Conservation (phyloP, 2,113 vertebrate genomes). For the Campylomormyrus numenius region DNA sequence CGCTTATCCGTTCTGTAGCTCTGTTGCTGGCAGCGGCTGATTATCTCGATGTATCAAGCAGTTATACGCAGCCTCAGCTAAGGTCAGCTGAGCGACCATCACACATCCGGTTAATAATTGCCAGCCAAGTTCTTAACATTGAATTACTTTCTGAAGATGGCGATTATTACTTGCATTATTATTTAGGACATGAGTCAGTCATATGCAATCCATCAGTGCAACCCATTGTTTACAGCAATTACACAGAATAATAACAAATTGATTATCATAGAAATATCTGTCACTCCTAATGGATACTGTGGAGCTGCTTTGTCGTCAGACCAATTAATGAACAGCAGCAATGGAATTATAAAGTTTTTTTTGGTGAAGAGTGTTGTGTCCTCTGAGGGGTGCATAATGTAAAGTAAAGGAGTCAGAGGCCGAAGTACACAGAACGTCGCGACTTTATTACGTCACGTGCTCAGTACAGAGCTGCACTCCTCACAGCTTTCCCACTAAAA, state of each 20-base stretch:
- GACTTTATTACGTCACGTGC: too few species aligned
- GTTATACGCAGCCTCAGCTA: background rate
- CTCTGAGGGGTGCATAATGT: too few species aligned
- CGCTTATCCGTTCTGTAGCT: background rate
- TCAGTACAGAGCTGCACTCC: too few species aligned
- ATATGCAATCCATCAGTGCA: background rate
- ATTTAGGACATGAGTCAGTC: background rate
- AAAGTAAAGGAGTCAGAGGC: too few species aligned
- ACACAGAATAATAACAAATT: background rate
- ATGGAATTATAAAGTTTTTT: background rate
- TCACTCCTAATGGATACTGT: background rate
- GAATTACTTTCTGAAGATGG: background rate
- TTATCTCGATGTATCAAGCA: background rate
- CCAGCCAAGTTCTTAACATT: background rate
- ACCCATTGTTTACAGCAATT: background rate
- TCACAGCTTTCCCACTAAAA: too few species aligned
- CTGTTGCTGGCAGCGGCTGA: background rate
- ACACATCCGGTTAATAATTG: too few species aligned
- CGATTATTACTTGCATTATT: background rate
- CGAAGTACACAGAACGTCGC: too few species aligned
- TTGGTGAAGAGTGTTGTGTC: background rate
- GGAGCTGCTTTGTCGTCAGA: background rate
- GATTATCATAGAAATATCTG: background rate
- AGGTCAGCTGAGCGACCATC: background rate
- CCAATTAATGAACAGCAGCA: background rate